These are phyloP conservation scores for Caenorhabditis angaria DNA, from an alignment of 2,888 invertebrate genomes.

Conservation along the genomic window DNA sequence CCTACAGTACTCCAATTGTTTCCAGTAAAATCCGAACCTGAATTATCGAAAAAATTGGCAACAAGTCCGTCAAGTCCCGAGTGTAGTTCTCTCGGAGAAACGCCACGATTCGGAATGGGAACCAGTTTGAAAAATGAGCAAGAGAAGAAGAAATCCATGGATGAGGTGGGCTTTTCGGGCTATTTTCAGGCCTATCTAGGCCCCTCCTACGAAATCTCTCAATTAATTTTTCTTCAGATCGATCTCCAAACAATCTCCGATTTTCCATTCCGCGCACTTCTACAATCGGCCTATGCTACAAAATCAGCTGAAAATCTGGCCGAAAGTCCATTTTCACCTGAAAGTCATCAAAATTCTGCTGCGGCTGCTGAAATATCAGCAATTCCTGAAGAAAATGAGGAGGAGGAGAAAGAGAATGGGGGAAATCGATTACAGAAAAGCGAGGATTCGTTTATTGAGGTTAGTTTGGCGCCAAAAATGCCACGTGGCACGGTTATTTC, in stretches of 20 bases:
- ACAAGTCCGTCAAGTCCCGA: background rate
- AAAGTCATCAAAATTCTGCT: no score
- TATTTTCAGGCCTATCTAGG: no score
- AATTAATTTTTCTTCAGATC: no score
- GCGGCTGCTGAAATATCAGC: conserved; percentile 23
- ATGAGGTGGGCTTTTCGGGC: no score
- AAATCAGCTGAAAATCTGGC: background rate
- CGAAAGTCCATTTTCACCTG: background rate
- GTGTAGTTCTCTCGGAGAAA: no score
- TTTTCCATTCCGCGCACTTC: conserved; percentile 33
- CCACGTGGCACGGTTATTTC: no score
- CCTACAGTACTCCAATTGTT: no score
- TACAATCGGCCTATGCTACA: conserved; percentile 36
- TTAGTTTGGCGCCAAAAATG: no score
- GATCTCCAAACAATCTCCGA: conserved; percentile 24
- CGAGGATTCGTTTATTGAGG: conserved; percentile 59
- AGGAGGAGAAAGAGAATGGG: conserved; percentile 16
- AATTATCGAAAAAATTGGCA: conserved; percentile 25
- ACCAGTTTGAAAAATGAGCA: no score
- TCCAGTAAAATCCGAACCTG: conserved; percentile 27
- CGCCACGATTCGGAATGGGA: no score
- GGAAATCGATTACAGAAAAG: conserved; percentile 47
- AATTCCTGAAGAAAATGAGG: conserved; percentile 22
- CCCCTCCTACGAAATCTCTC: no score
- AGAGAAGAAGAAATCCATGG: no score